Percentiles rank a stretch among this genome's conserved stretches.
phyloP scores from a whole-genome alignment of 2,113 vertebrate genomes.

The Nyctereutes procyonoides region DNA sequence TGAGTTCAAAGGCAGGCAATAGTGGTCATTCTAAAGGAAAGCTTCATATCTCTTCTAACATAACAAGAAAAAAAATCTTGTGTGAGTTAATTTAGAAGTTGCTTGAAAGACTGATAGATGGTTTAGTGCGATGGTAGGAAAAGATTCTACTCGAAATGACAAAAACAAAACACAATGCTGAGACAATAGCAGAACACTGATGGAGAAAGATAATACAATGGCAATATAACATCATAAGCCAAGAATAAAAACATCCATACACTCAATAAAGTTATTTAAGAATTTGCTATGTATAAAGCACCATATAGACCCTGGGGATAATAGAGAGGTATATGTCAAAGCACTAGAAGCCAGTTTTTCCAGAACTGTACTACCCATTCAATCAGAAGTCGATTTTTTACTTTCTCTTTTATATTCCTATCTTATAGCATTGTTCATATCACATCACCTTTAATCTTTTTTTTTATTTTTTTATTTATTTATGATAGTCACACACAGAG shows the following conservation, averaged over 20 bases:
- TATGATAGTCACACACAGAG: too few species aligned
- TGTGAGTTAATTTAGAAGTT: background rate
- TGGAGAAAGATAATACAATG: background rate
- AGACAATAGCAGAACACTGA: background rate
- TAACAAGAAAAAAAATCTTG: background rate
- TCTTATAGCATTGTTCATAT: background rate
- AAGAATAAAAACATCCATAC: background rate
- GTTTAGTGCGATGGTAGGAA: background rate
- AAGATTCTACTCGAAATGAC: background rate
- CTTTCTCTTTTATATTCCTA: background rate
- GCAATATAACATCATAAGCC: background rate
- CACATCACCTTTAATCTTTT: background rate
- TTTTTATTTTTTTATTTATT: too few species aligned
- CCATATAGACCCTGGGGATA: rapidly evolving
- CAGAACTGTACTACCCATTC: background rate
- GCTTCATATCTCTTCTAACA: background rate
- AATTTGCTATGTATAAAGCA: background rate
- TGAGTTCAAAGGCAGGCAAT: background rate
- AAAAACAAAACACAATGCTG: background rate
- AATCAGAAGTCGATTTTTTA: background rate
- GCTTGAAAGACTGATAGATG: background rate
- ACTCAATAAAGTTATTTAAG: background rate
- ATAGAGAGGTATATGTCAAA: background rate
- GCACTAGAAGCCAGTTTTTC: background rate
- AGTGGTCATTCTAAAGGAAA: background rate